Base-by-base conservation (phyloP, 2,113 vertebrate species). In the Larimichthys crocea region DNA sequence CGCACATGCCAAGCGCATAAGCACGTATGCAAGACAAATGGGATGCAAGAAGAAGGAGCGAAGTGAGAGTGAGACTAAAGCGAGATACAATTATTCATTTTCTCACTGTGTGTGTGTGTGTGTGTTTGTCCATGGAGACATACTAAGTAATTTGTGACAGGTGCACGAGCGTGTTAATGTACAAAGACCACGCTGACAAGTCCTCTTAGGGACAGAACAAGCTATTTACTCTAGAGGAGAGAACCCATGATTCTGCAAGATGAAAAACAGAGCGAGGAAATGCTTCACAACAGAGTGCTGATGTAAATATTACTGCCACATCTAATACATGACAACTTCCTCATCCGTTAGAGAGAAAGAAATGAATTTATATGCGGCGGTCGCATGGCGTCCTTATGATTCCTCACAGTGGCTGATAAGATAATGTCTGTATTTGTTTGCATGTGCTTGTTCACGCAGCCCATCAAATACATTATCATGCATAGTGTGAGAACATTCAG, bases 11-110 rank as follows among this genome's bases (percentile, higher is more conserved):
- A 85, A 82, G 71, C 48, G n/a, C 46, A 74, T 48, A 83, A 61
- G 52, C 65, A 80, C 42, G 57, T 71, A 73, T 42, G 83, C 40
- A 63, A 70, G 56, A 79, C 44, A 73, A 77, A 84, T 80, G 55
- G 22, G 40, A 56, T 50, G 22, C 65, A 75, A 40, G 26, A 46
- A 53, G 31, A 29, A 29, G 20, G 24, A 52, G 49, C 76, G 20
- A 29, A 82, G 59, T 72, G 74, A 81, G 57, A 69, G 35, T 65
- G 65, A 80, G 65, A 71, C 31, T 79, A 55, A 56, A 57, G 55
- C 15, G 40, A 64, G 57, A 80, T 55, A 22, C 48, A 61, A 22
- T 46, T 65, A 55, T 68, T 59, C 56, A 17, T 5, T 52, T 24
- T 35, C 11, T 50, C 14, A 71, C 26, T 61, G 44, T 50, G 6